phyloP scores from a whole-genome alignment of 1,140 invertebrate species.

The Tetramorium parvispinum region DNA sequence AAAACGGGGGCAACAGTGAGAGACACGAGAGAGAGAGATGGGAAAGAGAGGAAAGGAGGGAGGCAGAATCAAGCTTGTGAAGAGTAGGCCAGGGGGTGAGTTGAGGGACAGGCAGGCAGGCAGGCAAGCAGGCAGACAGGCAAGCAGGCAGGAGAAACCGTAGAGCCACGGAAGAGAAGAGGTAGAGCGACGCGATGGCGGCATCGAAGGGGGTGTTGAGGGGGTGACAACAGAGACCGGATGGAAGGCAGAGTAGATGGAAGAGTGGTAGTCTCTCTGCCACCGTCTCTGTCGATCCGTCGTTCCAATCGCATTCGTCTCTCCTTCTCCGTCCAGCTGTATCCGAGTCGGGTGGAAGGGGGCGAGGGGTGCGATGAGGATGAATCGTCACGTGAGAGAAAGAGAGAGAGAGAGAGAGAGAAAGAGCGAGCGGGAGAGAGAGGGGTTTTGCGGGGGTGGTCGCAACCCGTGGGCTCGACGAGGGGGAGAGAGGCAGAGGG shows the following conservation, averaged over 20 bases:
- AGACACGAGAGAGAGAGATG: constrained; percentile 1
- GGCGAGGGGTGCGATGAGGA: constrained; percentile 43
- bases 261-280: constrained; percentile 60
- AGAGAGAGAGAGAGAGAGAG: constrained; percentile 52
- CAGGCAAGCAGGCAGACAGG: constrained; percentile 23
- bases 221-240: constrained; percentile 78
- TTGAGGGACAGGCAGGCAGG: constrained; percentile 48
- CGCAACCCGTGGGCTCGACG: constrained; percentile 45
- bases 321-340: constrained; percentile 44
- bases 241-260: constrained; percentile 62
- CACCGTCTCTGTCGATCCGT: constrained; percentile 47
- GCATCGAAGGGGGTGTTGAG: constrained; percentile 44
- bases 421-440: constrained; percentile 60
- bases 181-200: constrained; percentile 37
- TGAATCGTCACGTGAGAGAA: constrained; percentile 34
- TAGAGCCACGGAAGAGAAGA: constrained; percentile 70
- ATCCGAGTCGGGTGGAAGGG: constrained; percentile 52
- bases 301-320: constrained; percentile 50
- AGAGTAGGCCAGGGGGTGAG: constrained; percentile 49
- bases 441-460: constrained; percentile 10
- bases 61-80: constrained; percentile 48
- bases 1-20: constrained; percentile 33
- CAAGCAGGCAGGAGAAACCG: constrained; percentile 61
- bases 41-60: constrained; percentile 20
- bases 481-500: constrained; percentile 56